A percentile compares a stretch with the other conserved stretches of the same genome.
These are phyloP conservation scores for Alauda arvensis DNA, from an alignment of 2,797 vertebrate species.

Conservation along the genomic window DNA sequence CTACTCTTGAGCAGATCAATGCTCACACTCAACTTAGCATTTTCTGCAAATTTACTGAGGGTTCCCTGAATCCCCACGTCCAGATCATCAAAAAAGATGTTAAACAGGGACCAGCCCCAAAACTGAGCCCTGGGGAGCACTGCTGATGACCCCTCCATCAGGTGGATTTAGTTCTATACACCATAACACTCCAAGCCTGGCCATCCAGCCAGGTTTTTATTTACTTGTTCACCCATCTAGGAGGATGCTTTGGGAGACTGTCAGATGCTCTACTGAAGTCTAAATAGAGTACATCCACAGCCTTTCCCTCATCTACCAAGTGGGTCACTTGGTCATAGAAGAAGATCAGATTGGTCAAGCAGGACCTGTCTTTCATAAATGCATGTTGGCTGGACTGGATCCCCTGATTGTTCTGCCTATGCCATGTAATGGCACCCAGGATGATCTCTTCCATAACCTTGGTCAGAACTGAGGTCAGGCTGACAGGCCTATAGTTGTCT, in stretches of 20 bases:
- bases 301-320: not conserved
- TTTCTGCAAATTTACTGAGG: not conserved
- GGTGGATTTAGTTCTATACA: not conserved
- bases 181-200: accelerated
- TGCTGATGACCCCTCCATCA: accelerated
- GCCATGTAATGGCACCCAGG: not conserved
- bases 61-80: not conserved
- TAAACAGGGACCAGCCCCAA: not conserved
- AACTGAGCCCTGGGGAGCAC: not conserved
- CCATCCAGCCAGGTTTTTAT: not conserved
- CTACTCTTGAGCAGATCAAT: not conserved
- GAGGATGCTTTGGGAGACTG: not conserved
- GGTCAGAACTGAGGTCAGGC: not conserved
- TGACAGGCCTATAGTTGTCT: not conserved
- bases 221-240: not conserved
- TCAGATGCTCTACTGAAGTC: not conserved
- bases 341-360: not conserved
- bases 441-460: not conserved
- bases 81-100: too few species aligned
- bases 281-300: not conserved
- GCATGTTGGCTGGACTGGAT: not conserved
- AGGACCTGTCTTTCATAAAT: not conserved
- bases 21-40: not conserved
- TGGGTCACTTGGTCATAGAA: not conserved
- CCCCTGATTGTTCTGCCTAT: not conserved